Evolutionary conservation across 1,140 invertebrate genomes (phyloP), one percentile per base, ranked within the genome.

Genomic region (Conopomorpha cramerella): DNA sequence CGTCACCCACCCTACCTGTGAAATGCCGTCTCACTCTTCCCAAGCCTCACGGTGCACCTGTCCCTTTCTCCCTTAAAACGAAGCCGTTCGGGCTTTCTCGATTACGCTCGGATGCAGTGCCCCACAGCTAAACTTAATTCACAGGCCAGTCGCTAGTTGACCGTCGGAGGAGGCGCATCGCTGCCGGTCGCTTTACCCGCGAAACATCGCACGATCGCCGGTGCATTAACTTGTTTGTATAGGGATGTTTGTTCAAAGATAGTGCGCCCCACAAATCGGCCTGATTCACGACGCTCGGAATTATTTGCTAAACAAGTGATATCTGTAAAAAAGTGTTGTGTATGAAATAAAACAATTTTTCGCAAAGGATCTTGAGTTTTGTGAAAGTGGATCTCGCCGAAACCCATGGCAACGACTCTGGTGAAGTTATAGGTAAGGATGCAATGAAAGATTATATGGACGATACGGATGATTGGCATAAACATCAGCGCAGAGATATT

Each of bases 31-130:
- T 70, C 51, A n/a, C 32, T 25, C 35, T 27, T 34, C 44, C 30
- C 30, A 38, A 41, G n/a, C n/a, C n/a, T n/a, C n/a, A 42, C 16
- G 38, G 30, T 38, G 46, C 39, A 27, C 39, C 51, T 45, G 23
- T 68, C 60, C 57, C 62, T 35, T 49, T 63, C 47, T 14, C 54
- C 54, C 56, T 38, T 49, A 55, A 68, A 66, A 65, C 60, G 19
- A 6, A 23, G 54, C 57, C 49, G 62, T 61, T 73, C 65, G 68
- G 59, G 43, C 51, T 50, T 60, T 62, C 63, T 67, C 68, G 68
- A 59, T 58, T 50, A 57, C 51, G 35, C 49, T 73, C 68, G 65
- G 61, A 60, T 63, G 68, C 65, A 73, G 58, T 58, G 53, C 45
- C 45, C 51, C 50, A 46, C 52, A 55, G 49, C 55, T 36, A 52